A percentile compares a stretch with the other conserved stretches of the same genome.
These are phyloP conservation scores for Erynnis tages DNA, from an alignment of 2,888 invertebrate genomes.

Conservation along the genomic window DNA sequence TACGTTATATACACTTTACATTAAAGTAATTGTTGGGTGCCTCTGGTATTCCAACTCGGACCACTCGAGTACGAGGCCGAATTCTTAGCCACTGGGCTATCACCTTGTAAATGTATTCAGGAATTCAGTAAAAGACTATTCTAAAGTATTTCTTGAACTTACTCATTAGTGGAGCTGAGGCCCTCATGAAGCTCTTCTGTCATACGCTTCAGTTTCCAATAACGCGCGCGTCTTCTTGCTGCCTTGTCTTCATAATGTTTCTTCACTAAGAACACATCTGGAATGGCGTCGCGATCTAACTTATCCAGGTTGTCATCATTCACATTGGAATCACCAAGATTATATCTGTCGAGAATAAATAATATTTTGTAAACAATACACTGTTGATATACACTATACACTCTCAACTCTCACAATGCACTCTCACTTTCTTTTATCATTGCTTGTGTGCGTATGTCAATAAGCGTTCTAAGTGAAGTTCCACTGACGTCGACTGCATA, in stretches of 20 bases:
- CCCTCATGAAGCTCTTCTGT: slow-evolving; percentile 82
- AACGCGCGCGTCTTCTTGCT: slow-evolving; percentile 86
- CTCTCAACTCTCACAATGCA: too few relatives aligned
- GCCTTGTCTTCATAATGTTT: slow-evolving; percentile 91
- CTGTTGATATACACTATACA: neutral
- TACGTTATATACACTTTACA: too few relatives aligned
- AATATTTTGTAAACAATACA: neutral
- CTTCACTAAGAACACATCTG: slow-evolving; percentile 97
- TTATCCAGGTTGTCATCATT: slow-evolving; percentile 95
- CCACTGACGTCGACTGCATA: too few relatives aligned
- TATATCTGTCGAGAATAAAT: slow-evolving; percentile 85
- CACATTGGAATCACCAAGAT: slow-evolving; percentile 93
- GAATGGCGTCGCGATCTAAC: slow-evolving; percentile 84
- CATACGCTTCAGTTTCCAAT: slow-evolving; percentile 96
- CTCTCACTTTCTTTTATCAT: too few relatives aligned
- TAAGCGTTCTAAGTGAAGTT: too few relatives aligned
- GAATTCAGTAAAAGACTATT: too few relatives aligned
- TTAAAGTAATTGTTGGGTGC: too few relatives aligned
- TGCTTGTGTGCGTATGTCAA: too few relatives aligned
- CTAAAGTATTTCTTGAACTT: slow-evolving; percentile 40
- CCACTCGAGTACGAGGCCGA: too few relatives aligned
- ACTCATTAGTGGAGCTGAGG: slow-evolving; percentile 80
- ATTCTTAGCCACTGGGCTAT: too few relatives aligned
- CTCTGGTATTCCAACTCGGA: too few relatives aligned
- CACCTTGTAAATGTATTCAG: too few relatives aligned